phyloP scores from a whole-genome alignment of 2,797 vertebrate genomes.

The Helostoma temminkii region DNA sequence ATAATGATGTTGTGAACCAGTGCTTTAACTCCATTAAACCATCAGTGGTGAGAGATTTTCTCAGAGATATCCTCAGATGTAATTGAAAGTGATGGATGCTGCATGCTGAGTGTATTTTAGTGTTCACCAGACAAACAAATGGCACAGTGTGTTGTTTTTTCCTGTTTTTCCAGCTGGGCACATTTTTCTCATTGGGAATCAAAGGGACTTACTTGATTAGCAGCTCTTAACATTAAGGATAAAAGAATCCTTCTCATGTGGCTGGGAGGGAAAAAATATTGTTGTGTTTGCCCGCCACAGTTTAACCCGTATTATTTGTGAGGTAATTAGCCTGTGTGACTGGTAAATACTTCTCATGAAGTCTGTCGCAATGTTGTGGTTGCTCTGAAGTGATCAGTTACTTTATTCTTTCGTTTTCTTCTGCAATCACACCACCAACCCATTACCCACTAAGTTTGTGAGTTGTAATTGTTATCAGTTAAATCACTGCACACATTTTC shows the following conservation, averaged over 20 bases:
- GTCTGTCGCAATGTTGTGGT: slow-evolving; percentile 57
- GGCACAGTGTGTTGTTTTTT: not conserved
- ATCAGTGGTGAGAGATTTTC: slow-evolving; percentile 38
- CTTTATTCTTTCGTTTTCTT: slow-evolving; percentile 29
- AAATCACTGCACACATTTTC: slow-evolving; percentile 15
- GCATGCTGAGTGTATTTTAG: slow-evolving; percentile 23
- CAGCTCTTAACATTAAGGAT: slow-evolving; percentile 41
- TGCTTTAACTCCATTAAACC: slow-evolving; percentile 37
- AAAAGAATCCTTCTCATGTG: slow-evolving; percentile 73
- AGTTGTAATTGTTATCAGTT: slow-evolving; percentile 27
- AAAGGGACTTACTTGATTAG: slow-evolving; percentile 67
- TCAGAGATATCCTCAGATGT: slow-evolving; percentile 38
- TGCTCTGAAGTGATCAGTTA: slow-evolving; percentile 43
- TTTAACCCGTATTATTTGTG: slow-evolving; percentile 62
- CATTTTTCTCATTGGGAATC: slow-evolving; percentile 36
- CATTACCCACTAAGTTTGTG: slow-evolving; percentile 5
- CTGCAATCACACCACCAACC: slow-evolving; percentile 1
- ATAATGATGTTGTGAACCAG: slow-evolving; percentile 10
- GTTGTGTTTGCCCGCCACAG: slow-evolving; percentile 60
- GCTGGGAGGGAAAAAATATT: slow-evolving; percentile 44
- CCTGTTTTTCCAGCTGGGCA: slow-evolving; percentile 25
- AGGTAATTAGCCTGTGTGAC: slow-evolving; percentile 54
- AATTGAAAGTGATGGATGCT: slow-evolving; percentile 39
- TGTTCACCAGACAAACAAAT: slow-evolving; percentile 45
- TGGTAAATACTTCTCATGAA: slow-evolving; percentile 66